Evolutionary conservation across 2,113 vertebrate genomes (phyloP).

Genomic region (Erythrocebus patas): DNA sequence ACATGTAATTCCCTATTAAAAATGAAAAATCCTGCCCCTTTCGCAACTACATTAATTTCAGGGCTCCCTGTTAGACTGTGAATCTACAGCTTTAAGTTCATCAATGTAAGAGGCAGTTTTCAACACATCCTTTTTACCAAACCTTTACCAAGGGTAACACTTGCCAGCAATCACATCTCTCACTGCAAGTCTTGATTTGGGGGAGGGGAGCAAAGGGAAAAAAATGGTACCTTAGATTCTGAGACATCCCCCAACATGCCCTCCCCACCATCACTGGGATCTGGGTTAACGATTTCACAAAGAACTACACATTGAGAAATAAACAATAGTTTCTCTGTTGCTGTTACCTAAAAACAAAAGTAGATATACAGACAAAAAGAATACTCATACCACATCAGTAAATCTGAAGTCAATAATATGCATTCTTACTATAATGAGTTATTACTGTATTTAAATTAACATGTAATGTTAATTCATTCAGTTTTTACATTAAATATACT

Average conservation of each 20-base stretch:
- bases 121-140: neutral
- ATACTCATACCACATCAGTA: neutral
- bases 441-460: neutral
- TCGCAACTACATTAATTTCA: neutral
- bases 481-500: neutral
- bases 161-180: neutral
- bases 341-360: neutral
- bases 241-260: neutral
- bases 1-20: neutral
- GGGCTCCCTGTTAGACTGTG: neutral
- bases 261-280: neutral
- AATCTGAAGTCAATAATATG: neutral
- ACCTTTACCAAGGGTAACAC: neutral
- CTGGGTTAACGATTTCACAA: neutral
- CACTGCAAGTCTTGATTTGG: fast-evolving
- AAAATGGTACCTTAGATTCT: neutral
- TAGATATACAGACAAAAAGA: neutral
- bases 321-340: neutral
- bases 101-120: neutral
- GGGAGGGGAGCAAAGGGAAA: fast-evolving
- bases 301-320: neutral
- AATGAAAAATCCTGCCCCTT: neutral
- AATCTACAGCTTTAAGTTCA: neutral
- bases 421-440: neutral
- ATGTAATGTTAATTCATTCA: neutral